phyloP scores from a whole-genome alignment of 2,113 vertebrate species.

The Motacilla tschutschensis region DNA sequence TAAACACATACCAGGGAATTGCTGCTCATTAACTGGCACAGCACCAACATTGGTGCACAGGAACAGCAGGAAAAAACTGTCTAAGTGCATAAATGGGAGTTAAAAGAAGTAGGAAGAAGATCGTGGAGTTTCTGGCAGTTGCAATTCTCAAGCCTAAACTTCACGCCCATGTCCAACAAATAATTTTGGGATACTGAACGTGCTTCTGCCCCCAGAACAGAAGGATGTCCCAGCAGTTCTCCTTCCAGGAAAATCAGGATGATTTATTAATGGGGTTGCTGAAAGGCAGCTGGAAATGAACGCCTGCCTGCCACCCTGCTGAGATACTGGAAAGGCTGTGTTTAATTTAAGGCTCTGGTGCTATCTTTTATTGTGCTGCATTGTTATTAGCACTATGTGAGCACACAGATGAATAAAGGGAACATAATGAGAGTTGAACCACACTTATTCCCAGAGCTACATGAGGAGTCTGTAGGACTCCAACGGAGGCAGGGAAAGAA shows the following conservation, averaged over 20 bases:
- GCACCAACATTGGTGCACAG: background rate
- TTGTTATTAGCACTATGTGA: conserved; percentile 52
- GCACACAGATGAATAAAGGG: conserved; percentile 40
- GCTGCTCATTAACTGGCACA: background rate
- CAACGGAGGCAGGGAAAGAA: background rate
- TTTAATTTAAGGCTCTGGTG: conserved; percentile 27
- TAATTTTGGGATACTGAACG: conserved; percentile 16
- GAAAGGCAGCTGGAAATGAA: conserved; percentile 59
- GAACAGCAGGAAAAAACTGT: background rate
- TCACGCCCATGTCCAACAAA: conserved; percentile 34
- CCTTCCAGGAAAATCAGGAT: conserved; percentile 49
- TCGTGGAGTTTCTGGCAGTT: background rate
- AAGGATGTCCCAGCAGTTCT: conserved; percentile 49
- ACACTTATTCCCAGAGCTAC: conserved; percentile 34
- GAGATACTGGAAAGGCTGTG: conserved; percentile 46
- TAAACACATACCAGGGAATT: background rate
- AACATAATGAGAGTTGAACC: conserved; percentile 44
- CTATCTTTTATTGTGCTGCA: conserved; percentile 52
- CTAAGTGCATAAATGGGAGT: background rate
- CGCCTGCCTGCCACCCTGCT: conserved; percentile 51
- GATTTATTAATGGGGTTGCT: conserved; percentile 47
- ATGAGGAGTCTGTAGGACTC: conserved; percentile 21
- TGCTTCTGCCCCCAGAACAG: conserved; percentile 45
- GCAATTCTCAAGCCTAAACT: conserved; percentile 13
- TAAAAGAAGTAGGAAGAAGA: background rate